A percentile compares a stretch with the other conserved stretches of the same genome.
Conservation (phyloP, 2,113 vertebrate genomes). For the Vimba vimba region DNA sequence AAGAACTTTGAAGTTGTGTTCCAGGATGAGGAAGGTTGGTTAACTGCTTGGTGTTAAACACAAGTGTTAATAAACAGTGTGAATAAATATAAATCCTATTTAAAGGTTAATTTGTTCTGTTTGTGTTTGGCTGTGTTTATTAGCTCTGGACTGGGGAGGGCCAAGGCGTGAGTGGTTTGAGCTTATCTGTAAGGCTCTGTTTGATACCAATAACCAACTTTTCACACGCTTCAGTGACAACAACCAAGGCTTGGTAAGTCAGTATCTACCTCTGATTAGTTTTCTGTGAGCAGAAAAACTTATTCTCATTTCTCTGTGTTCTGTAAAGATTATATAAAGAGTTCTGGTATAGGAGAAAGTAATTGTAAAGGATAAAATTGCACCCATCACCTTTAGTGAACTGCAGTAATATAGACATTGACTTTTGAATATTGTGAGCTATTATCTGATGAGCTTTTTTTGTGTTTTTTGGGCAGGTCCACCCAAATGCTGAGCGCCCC, state of each 20-base stretch:
- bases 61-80: too few relatives aligned
- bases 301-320: not conserved
- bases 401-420: not conserved
- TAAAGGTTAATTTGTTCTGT: not conserved
- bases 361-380: not conserved
- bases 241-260: slow-evolving; percentile 92
- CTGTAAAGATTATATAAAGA: too few relatives aligned
- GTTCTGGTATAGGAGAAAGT: not conserved
- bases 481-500: slow-evolving; percentile 90
- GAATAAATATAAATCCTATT: not conserved
- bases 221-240: slow-evolving; percentile 96
- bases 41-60: not conserved
- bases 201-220: slow-evolving; percentile 93
- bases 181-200: slow-evolving; percentile 92
- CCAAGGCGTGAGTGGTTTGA: slow-evolving; percentile 98
- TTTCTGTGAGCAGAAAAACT: not conserved
- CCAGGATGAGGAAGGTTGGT: slow-evolving; percentile 96
- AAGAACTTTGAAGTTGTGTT: slow-evolving; percentile 99
- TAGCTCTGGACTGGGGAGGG: slow-evolving; percentile 97
- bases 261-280: not conserved
- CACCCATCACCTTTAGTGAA: not conserved
- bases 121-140: slow-evolving; percentile 5
- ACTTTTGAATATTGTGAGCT: not conserved
- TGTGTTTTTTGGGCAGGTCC: slow-evolving; percentile 79
- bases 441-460: not conserved